Conservation (phyloP, 2,888 invertebrate species). For the Reticulitermes lucifugus region DNA sequence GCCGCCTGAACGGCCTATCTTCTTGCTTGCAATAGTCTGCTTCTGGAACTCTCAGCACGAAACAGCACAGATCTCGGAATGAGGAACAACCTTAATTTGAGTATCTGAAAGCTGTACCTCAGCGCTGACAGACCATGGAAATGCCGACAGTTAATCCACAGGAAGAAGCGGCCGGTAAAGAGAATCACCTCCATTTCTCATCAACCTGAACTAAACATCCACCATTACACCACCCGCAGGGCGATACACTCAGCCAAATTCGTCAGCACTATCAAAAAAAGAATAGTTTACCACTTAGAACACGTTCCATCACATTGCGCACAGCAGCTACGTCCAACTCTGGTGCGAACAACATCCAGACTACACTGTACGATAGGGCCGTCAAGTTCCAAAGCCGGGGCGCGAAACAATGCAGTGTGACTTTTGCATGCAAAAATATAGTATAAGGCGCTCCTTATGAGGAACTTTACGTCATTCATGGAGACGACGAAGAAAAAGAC, state of each 20-base stretch:
- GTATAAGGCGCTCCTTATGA: slow-evolving; percentile 45
- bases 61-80: no score
- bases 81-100: no score
- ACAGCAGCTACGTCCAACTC: slow-evolving; percentile 24
- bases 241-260: neutral
- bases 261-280: neutral
- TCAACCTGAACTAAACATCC: slow-evolving; percentile 11
- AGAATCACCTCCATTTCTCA: neutral
- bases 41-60: no score
- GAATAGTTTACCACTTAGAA: neutral
- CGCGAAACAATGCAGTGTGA: slow-evolving; percentile 45
- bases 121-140: neutral
- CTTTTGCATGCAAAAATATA: slow-evolving; percentile 50
- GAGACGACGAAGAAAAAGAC: slow-evolving; percentile 19
- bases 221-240: slow-evolving; percentile 12
- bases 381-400: slow-evolving; percentile 29
- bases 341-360: slow-evolving; percentile 15
- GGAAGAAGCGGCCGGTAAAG: neutral
- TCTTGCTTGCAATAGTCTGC: no score
- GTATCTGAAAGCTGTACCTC: no score
- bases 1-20: no score
- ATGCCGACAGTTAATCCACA: neutral
- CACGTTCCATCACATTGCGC: slow-evolving; percentile 4
- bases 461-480: slow-evolving; percentile 50
- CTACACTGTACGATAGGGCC: slow-evolving; percentile 12